Evolutionary conservation across 2,797 vertebrate genomes (phyloP).

Genomic region (Hapalemur alaotrensis): DNA sequence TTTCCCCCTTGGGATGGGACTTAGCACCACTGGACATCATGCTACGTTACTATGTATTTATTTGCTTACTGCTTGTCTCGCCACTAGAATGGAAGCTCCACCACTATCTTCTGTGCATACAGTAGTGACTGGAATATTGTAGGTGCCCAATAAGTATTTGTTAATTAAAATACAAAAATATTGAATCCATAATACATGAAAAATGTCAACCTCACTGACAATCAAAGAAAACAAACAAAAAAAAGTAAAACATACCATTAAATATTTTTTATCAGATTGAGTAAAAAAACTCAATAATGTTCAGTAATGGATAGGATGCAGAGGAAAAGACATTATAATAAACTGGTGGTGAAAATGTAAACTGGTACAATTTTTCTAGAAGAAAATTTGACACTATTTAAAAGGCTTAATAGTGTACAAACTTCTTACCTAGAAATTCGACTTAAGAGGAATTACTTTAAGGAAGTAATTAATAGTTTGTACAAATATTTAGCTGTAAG

Average conservation of each 20-base stretch:
- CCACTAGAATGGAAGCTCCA: not conserved
- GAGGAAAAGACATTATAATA: not conserved
- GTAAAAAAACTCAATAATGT: not conserved
- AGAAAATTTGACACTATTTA: not conserved
- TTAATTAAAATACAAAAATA: not conserved
- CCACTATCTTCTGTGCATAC: not conserved
- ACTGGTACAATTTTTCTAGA: not conserved
- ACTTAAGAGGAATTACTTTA: not conserved
- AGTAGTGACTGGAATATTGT: not conserved
- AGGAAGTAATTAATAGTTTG: not conserved
- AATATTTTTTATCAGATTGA: not conserved
- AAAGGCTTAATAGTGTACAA: not conserved
- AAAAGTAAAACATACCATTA: not conserved
- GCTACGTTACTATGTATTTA: not conserved
- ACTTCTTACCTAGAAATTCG: not conserved
- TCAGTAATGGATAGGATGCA: not conserved
- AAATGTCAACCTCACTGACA: not conserved
- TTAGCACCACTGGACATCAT: not conserved
- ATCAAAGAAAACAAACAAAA: not conserved
- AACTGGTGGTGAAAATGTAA: not conserved
- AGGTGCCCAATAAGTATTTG: not conserved
- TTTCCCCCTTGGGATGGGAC: not conserved
- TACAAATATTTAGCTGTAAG: not conserved
- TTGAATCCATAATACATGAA: not conserved
- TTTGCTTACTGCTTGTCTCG: not conserved